Evolutionary conservation across 1,140 invertebrate genomes (phyloP), one percentile per base, ranked within the genome.

Genomic region (Pogonomyrmex californicus): DNA sequence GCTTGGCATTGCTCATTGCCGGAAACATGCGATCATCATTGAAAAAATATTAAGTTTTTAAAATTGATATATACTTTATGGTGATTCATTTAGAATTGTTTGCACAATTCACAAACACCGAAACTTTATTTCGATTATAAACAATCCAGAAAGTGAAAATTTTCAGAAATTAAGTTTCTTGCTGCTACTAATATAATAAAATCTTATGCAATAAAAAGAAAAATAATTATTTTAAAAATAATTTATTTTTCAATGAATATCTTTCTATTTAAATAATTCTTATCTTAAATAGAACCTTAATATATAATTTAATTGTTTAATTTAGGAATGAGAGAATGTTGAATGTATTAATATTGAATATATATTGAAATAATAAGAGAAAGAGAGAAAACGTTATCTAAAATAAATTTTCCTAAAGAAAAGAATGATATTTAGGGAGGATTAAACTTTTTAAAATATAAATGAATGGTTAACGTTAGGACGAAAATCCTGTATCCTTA

Each of bases 1-100:
- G 54, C 4, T 14, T 54, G 41, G 36, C 60, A 83, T 38, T 73
- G 51, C 38, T 75, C 54, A 73, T 73, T 38, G 1, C 41, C 79
- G 54, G 68, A 83, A 75, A 62, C 23, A 83, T 49, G 54, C 6
- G 14, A 71, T 83, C 30, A 73, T 83, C 41, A 23, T 7, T 49
- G 7, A 75, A 47, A 36, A 73, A 75, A 83, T 12, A 62, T 73
- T 49, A 36, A 38, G 23, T 75, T 62, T 33, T 83, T 47, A 83
- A 47, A 62, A 75, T 49, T 58, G 66, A 82, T 73, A 71, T 2
- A 49, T 7, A 49, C n/a, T 49, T 30, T 7, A 30, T 49, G 4
- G 30, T 54, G n/a, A 49, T 60, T 58, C 41, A 60, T n/a, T 49
- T 44, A n/a, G 17, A 70, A 58, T 7, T 41, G 23, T 70, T 70